Conservation (phyloP, 2,797 vertebrate genomes). For the Chelidonichthys spinosus region DNA sequence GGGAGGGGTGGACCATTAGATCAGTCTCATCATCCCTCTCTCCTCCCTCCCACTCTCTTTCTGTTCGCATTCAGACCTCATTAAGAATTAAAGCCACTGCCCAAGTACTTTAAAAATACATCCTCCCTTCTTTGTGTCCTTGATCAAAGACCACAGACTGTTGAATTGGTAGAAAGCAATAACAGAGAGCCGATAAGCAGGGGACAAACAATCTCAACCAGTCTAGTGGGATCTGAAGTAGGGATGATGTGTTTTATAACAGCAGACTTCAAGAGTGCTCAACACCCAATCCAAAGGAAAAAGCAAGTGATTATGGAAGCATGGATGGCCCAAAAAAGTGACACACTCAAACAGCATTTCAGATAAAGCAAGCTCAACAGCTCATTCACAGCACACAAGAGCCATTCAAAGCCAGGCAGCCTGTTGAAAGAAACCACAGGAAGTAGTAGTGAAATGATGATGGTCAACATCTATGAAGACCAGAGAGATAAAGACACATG, state of each 20-base stretch:
- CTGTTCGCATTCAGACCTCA: conserved; percentile 44
- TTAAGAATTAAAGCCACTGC: conserved; percentile 53
- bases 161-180: conserved; percentile 20
- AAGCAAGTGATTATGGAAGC: conserved; percentile 28
- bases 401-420: conserved; percentile 52
- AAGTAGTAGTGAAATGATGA: conserved; percentile 12
- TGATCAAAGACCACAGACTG: conserved; percentile 22
- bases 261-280: conserved; percentile 6
- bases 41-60: background rate
- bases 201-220: conserved; percentile 6
- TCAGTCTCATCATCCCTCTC: conserved; percentile 42
- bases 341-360: conserved; percentile 27
- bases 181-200: background rate
- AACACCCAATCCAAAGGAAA: conserved; percentile 4
- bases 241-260: conserved; percentile 22
- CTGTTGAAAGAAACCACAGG: conserved; percentile 8
- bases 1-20: conserved; percentile 36
- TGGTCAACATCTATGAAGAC: conserved; percentile 31
- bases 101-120: conserved; percentile 54
- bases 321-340: conserved; percentile 3
- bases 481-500: conserved; percentile 35
- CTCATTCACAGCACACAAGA: conserved; percentile 17
- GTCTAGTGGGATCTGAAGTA: conserved; percentile 5
- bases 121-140: conserved; percentile 24
- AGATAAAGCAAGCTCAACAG: conserved; percentile 34